phyloP scores from a whole-genome alignment of 2,888 invertebrate genomes.

The Seira musarum region DNA sequence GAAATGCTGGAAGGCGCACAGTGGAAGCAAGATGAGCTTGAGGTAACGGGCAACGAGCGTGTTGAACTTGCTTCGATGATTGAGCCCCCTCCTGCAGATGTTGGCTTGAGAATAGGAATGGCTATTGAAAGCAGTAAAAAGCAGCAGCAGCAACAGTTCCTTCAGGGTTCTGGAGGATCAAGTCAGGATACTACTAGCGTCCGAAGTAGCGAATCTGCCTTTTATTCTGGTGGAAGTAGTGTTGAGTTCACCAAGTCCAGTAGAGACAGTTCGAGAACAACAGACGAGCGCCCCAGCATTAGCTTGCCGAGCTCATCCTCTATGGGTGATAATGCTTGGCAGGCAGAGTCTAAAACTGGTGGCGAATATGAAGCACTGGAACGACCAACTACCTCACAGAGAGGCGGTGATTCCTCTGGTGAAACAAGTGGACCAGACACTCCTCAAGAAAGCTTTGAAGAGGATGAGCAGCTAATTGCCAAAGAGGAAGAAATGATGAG shows the following conservation, averaged over 20 bases:
- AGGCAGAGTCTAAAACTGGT: constrained; percentile 58
- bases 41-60: constrained; percentile 43
- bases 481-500: constrained; percentile 60
- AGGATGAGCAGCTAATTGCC: constrained; percentile 71
- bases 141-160: constrained; percentile 60
- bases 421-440: constrained; percentile 93
- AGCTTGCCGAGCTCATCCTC: constrained; percentile 68
- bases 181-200: constrained; percentile 67
- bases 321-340: constrained; percentile 64
- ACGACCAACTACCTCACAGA: constrained; percentile 54
- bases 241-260: constrained; percentile 59
- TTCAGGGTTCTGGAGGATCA: constrained; percentile 48
- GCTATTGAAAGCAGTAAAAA: constrained; percentile 63
- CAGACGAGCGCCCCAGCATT: constrained; percentile 65
- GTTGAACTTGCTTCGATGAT: constrained; percentile 68
- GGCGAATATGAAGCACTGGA: constrained; percentile 55
- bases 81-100: constrained; percentile 67
- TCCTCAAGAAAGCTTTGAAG: constrained; percentile 82
- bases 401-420: constrained; percentile 81
- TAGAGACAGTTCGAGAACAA: constrained; percentile 64
- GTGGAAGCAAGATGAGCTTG: constrained; percentile 59
- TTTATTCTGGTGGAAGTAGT: constrained; percentile 66
- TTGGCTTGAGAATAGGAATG: constrained; percentile 62
- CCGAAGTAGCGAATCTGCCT: constrained; percentile 69
- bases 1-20: constrained; percentile 37